Evolutionary conservation across 2,888 invertebrate genomes (phyloP).

Genomic region (Nemotelus pantherinus): DNA sequence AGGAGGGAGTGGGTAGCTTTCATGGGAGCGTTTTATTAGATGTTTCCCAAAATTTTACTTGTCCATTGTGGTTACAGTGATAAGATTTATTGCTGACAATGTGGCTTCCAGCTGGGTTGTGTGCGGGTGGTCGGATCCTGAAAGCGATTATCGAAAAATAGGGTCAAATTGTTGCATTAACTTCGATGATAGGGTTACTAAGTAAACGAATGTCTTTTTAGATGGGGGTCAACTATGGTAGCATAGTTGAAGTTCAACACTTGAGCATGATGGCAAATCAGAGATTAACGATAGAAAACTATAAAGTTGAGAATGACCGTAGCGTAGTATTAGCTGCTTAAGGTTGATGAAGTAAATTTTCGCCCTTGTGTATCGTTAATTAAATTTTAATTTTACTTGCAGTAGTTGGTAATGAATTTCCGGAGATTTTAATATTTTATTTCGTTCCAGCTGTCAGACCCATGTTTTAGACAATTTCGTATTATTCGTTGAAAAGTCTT

Average conservation of each 20-base stretch:
- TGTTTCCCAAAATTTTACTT: slow-evolving; percentile 42
- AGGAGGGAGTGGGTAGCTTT: slow-evolving; percentile 11
- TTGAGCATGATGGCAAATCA: not conserved
- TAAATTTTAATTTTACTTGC: no score
- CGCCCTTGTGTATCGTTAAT: no score
- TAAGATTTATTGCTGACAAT: slow-evolving; percentile 46
- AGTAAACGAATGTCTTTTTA: slow-evolving; percentile 37
- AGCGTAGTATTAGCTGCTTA: no score
- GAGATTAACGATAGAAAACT: not conserved
- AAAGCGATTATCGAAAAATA: slow-evolving; percentile 42
- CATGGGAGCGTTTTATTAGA: slow-evolving; percentile 37
- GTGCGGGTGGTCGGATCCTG: slow-evolving; percentile 30
- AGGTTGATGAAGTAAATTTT: no score
- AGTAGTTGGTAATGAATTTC: no score
- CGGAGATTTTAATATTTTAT: no score
- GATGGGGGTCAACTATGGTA: slow-evolving; percentile 22
- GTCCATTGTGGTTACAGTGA: slow-evolving; percentile 43
- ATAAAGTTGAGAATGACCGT: no score
- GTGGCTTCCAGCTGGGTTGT: slow-evolving; percentile 42
- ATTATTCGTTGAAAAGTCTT: no score
- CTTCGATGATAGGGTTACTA: slow-evolving; percentile 42
- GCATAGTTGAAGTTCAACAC: not conserved
- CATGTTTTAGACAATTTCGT: no score
- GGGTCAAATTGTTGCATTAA: slow-evolving; percentile 44
- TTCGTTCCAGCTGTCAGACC: no score